Evolutionary conservation across 2,113 vertebrate species (phyloP), one percentile per base, ranked within the genome.

Genomic region (Daphoenositta chrysoptera): DNA sequence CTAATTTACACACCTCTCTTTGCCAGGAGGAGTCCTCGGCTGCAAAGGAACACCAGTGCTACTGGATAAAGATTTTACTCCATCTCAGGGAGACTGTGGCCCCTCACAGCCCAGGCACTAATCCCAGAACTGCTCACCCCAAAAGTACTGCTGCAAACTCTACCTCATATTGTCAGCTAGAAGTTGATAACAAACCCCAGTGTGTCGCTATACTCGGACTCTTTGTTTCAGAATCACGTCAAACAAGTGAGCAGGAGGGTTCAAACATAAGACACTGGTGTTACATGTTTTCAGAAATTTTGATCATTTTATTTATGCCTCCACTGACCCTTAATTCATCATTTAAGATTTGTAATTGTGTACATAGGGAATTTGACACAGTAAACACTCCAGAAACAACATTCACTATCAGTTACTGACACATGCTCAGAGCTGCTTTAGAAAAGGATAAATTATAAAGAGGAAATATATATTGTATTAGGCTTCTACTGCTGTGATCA

Each of bases 111-210:
- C 33, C 10, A 5, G 7, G 39, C 27, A 16, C 5, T 3, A 16
- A 20, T 9, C 11, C 44, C n/a, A 72, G 10, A 44, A 48, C 28
- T 44, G 18, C 50, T 35, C 42, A 40, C 28, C 69, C 30, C 40
- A 28, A 13, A 76, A 35, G 18, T 7, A 22, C 44, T 66, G 37
- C 33, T 6, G 5, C 75, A 92, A 61, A 60, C 28, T 15, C 65
- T 26, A 6, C 30, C 16, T 18, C 39, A 18, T 10, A 10, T 3
- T 6, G 10, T 5, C 39, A 50, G 27, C 56, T 40, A 7, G 4
- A 33, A 65, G 12, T 3, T 2, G 0, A 5, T 9, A 53, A 30
- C 57, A 60, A 57, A 20, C 19, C 30, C 7, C 35, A 21, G 13
- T 14, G 12, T 4, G 4, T 5, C 63, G 39, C 51, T 80, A 4